These are phyloP conservation scores for Scaptomyza caliginosa DNA, from an alignment of 2,888 invertebrate genomes.

Conservation along the genomic window DNA sequence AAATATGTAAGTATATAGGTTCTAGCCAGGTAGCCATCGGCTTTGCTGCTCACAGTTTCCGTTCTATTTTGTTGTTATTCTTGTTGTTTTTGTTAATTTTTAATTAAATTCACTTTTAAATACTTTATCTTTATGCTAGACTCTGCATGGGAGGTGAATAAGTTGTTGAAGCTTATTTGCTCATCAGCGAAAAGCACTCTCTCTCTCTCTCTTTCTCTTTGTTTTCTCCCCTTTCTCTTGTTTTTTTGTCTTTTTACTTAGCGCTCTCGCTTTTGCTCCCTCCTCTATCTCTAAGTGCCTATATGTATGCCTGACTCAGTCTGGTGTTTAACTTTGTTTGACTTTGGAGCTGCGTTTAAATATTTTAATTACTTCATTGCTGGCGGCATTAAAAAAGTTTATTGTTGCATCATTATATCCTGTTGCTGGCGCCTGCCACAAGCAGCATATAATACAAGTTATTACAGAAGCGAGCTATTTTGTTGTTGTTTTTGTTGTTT, in stretches of 20 bases:
- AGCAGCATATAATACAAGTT: constrained; percentile 21
- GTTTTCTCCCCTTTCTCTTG: not conserved
- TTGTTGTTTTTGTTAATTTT: constrained; percentile 11
- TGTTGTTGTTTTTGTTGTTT: too few relatives aligned
- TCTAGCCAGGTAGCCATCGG: not conserved
- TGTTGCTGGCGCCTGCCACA: constrained; percentile 46
- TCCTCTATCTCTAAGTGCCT: not conserved
- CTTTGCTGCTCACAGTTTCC: not conserved
- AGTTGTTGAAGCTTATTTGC: constrained; percentile 28
- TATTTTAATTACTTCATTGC: constrained; percentile 67
- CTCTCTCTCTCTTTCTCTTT: not conserved
- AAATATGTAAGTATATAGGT: not conserved
- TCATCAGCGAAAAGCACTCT: constrained; percentile 5
- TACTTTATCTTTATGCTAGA: constrained; percentile 28
- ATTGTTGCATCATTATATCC: constrained; percentile 61
- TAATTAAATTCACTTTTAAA: constrained; percentile 46
- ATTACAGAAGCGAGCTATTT: not conserved
- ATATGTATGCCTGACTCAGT: constrained; percentile 13
- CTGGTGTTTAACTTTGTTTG: constrained; percentile 50
- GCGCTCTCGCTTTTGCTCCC: not conserved
- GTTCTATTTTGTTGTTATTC: constrained; percentile 1
- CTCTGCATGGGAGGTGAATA: constrained; percentile 1
- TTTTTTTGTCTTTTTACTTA: not conserved
- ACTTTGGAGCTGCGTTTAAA: constrained; percentile 59
- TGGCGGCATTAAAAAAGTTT: constrained; percentile 61